Percentiles rank a stretch among this genome's conserved stretches.
These are phyloP conservation scores for Entelurus aequoreus DNA, from an alignment of 2,113 vertebrate species.

Conservation along the genomic window DNA sequence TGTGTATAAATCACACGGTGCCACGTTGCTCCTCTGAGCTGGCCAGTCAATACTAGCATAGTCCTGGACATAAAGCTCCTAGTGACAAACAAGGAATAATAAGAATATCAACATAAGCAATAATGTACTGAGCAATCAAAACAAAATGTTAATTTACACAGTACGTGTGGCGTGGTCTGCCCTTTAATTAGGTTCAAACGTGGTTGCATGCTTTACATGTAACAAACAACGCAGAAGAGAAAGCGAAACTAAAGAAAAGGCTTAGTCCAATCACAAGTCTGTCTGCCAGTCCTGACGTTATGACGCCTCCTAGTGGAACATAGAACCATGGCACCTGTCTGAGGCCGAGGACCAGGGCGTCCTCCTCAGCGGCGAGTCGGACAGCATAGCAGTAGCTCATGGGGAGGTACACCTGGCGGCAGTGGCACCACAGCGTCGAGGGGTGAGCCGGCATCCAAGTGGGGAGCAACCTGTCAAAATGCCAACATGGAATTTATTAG, in stretches of 20 bases:
- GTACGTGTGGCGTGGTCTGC: too few relatives aligned
- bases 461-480: constrained; percentile 80
- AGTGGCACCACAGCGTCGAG: constrained; percentile 93
- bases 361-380: constrained; percentile 78
- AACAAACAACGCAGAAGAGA: too few relatives aligned
- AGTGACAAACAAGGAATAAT: neutral
- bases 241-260: too few relatives aligned
- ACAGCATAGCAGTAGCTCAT: constrained; percentile 94
- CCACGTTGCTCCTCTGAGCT: constrained; percentile 83
- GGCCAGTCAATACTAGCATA: constrained; percentile 86
- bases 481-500: neutral
- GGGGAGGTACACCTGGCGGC: constrained; percentile 92
- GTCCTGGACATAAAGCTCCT: constrained; percentile 94
- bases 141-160: too few relatives aligned
- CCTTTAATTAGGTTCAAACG: too few relatives aligned
- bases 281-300: too few relatives aligned
- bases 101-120: neutral
- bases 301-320: constrained; percentile 33
- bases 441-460: constrained; percentile 87
- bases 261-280: too few relatives aligned
- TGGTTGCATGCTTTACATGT: too few relatives aligned
- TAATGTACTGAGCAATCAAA: too few relatives aligned
- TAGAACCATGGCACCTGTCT: constrained; percentile 75
- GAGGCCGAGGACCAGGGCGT: constrained; percentile 80
- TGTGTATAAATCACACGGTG: constrained; percentile 82